These are phyloP conservation scores for Montipora cactus DNA, from an alignment of 64 coral and sea anemone genomes.

Conservation along the genomic window DNA sequence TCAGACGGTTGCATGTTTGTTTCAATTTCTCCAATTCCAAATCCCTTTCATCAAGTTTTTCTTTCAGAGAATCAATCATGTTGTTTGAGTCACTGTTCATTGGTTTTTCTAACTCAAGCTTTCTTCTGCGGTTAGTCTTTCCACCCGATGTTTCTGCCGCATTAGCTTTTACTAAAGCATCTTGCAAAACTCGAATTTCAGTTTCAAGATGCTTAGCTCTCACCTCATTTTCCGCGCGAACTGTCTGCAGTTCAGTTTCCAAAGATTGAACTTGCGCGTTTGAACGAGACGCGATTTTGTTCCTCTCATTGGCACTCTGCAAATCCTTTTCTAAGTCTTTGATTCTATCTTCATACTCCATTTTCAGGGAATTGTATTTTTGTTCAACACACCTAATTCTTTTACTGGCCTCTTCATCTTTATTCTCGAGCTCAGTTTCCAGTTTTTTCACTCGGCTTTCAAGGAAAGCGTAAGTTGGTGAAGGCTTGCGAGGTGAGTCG, in stretches of 20 bases:
- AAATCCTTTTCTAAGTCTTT: slow-evolving; percentile 81
- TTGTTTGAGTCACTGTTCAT: background rate
- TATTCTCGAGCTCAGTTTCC: slow-evolving; percentile 84
- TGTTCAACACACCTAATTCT: slow-evolving; percentile 93
- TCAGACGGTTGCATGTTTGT: slow-evolving; percentile 80
- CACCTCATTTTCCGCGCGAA: slow-evolving; percentile 65
- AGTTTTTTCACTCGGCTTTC: slow-evolving; percentile 94
- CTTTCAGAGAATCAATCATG: slow-evolving; percentile 44
- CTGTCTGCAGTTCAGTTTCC: slow-evolving; percentile 76
- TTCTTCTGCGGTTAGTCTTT: slow-evolving; percentile 9
- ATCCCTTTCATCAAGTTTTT: slow-evolving; percentile 80
- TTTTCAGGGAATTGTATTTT: slow-evolving; percentile 92
- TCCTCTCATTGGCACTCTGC: slow-evolving; percentile 65
- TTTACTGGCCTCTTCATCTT: slow-evolving; percentile 85
- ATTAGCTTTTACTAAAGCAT: slow-evolving; percentile 70
- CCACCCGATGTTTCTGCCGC: slow-evolving; percentile 47
- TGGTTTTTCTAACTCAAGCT: slow-evolving; percentile 33
- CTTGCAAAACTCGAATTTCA: slow-evolving; percentile 84
- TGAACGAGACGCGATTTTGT: slow-evolving; percentile 53
- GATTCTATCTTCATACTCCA: slow-evolving; percentile 92
- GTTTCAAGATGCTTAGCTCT: slow-evolving; percentile 68
- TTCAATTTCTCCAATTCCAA: slow-evolving; percentile 65
- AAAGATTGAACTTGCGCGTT: slow-evolving; percentile 64
- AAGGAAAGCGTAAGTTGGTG: slow-evolving; percentile 87
- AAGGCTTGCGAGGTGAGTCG: slow-evolving; percentile 82